These are phyloP conservation scores for Rhagium mordax DNA, from an alignment of 2,888 invertebrate genomes.

Conservation along the genomic window DNA sequence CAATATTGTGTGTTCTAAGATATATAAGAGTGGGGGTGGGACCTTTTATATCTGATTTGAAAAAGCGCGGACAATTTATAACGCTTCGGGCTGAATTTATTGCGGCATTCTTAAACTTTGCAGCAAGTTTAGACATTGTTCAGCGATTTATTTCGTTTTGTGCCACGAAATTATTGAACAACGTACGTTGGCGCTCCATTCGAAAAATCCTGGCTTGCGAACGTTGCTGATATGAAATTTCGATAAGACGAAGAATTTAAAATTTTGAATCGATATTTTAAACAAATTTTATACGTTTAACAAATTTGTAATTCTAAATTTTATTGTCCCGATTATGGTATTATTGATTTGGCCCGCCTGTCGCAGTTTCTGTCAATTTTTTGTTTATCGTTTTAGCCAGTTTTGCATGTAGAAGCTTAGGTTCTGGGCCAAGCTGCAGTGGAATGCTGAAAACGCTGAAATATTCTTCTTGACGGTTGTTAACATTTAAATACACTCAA, in stretches of 20 bases:
- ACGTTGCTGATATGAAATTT: conserved; percentile 63
- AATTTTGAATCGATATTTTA: conserved; percentile 67
- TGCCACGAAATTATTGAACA: conserved; percentile 29
- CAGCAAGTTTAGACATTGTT: conserved; percentile 58
- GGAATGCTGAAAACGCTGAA: not conserved
- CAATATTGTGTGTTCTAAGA: conserved; percentile 46
- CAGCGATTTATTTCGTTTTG: conserved; percentile 48
- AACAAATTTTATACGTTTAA: conserved; percentile 66
- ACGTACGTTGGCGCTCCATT: conserved; percentile 51
- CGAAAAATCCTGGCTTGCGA: conserved; percentile 53
- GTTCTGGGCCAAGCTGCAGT: not conserved
- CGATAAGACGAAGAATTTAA: conserved; percentile 67
- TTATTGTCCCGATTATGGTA: conserved; percentile 68
- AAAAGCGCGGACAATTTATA: conserved; percentile 69
- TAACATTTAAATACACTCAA: not conserved
- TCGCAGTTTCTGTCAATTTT: conserved; percentile 27
- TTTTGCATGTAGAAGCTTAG: not conserved
- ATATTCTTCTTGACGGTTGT: not conserved
- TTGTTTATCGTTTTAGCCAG: conserved; percentile 5
- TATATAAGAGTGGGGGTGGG: conserved; percentile 57
- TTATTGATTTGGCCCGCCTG: conserved; percentile 56
- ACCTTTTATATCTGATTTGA: conserved; percentile 55
- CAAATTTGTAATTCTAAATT: conserved; percentile 69
- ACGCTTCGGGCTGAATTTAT: conserved; percentile 67
- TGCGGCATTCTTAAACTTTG: conserved; percentile 62